phyloP scores from a whole-genome alignment of 2,797 vertebrate genomes.

The Tenualosa ilisha region DNA sequence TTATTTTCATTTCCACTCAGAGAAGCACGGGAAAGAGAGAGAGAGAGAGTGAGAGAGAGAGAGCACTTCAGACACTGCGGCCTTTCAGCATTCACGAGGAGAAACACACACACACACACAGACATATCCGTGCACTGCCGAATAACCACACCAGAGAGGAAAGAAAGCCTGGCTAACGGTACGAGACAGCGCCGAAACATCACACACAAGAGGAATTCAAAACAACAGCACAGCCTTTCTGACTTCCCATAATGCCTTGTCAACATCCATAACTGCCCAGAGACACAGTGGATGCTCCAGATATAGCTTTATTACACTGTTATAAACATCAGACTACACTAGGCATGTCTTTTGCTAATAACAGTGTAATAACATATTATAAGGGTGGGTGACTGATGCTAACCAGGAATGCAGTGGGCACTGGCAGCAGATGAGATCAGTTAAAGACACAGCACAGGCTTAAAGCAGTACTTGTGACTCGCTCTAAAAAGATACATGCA shows the following conservation, averaged over 20 bases:
- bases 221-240: background rate
- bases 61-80: slow-evolving; percentile 48
- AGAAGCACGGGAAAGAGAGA: slow-evolving; percentile 21
- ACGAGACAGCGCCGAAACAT: background rate
- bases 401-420: background rate
- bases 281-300: background rate
- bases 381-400: background rate
- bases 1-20: slow-evolving; percentile 71
- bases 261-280: background rate
- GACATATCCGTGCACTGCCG: background rate
- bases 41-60: background rate
- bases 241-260: background rate
- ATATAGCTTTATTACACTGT: background rate
- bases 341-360: background rate
- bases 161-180: background rate
- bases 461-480: background rate
- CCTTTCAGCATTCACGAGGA: slow-evolving; percentile 57
- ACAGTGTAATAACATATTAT: background rate
- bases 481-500: background rate
- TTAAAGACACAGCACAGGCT: background rate
- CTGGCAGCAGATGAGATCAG: background rate
- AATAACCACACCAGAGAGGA: background rate
- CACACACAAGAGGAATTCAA: slow-evolving; percentile 9
- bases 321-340: background rate
- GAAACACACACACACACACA: background rate